phyloP scores from a whole-genome alignment of 2,797 vertebrate genomes.

The Psittacula derbiana region DNA sequence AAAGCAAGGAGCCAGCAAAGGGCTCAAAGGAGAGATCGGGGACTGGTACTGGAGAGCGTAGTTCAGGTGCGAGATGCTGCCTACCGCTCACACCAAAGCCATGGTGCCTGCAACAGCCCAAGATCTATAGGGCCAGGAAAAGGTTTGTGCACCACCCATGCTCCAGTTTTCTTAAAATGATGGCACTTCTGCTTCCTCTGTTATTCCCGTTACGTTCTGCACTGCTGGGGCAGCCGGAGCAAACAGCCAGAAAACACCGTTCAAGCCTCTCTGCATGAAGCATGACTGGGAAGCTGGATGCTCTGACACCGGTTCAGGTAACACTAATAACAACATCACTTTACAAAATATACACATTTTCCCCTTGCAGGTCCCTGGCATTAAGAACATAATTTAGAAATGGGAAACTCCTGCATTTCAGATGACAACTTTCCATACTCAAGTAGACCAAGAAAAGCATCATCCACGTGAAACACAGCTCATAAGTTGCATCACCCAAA shows the following conservation, averaged over 20 bases:
- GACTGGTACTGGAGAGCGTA: accelerated
- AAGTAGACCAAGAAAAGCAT: neutral
- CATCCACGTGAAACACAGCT: neutral
- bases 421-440: accelerated
- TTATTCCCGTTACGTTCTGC: accelerated
- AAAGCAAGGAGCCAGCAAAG: neutral
- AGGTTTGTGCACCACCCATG: accelerated
- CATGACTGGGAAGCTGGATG: neutral
- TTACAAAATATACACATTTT: accelerated
- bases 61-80: accelerated
- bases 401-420: accelerated
- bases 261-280: accelerated
- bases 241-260: accelerated
- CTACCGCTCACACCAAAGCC: neutral
- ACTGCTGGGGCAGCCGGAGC: accelerated
- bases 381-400: neutral
- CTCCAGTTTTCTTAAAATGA: accelerated
- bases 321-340: neutral
- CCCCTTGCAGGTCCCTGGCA: neutral
- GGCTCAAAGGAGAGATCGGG: accelerated
- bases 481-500: accelerated
- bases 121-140: neutral
- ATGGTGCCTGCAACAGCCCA: accelerated
- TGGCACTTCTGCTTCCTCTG: neutral
- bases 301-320: neutral